Conservation (phyloP, 1,140 invertebrate species). For the Nymphalis io region DNA sequence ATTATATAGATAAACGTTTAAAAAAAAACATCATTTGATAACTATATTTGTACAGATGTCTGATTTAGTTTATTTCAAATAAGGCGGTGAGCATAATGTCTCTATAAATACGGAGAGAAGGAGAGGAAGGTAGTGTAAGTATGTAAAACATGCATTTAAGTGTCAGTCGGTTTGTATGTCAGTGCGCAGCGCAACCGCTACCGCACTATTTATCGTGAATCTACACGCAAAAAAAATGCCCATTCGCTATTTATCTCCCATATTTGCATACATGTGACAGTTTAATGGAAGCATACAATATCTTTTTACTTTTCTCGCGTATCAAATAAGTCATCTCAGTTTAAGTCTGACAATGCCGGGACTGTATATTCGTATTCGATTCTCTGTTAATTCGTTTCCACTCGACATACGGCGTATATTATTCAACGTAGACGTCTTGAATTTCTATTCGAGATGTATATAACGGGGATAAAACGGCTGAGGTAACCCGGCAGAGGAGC, state of each 20-base stretch:
- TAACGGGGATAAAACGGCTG: conserved; percentile 24
- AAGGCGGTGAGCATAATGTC: conserved; percentile 20
- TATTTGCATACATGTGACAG: conserved; percentile 46
- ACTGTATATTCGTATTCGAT: conserved; percentile 24
- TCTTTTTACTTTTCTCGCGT: conserved; percentile 37
- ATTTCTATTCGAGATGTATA: conserved; percentile 29
- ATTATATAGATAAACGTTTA: too few relatives aligned
- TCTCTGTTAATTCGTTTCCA: conserved; percentile 13
- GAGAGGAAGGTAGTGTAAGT: conserved; percentile 12
- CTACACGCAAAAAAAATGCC: conserved; percentile 42
- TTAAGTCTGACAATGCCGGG: conserved; percentile 20
- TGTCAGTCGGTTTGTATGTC: conserved; percentile 49
- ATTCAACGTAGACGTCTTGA: background rate
- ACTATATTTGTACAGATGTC: background rate
- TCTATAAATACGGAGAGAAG: conserved; percentile 5
- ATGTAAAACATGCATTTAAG: conserved; percentile 51
- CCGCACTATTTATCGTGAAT: conserved; percentile 39
- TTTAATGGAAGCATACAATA: conserved; percentile 43
- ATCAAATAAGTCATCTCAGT: conserved; percentile 38
- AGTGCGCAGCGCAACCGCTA: conserved; percentile 26
- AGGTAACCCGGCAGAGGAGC: conserved; percentile 39
- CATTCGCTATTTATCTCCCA: conserved; percentile 40
- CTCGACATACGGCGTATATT: conserved; percentile 5
- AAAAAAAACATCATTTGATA: background rate
- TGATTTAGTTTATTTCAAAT: conserved; percentile 21